phyloP scores from a whole-genome alignment of 2,888 invertebrate genomes.

The Leucophenga maculata region DNA sequence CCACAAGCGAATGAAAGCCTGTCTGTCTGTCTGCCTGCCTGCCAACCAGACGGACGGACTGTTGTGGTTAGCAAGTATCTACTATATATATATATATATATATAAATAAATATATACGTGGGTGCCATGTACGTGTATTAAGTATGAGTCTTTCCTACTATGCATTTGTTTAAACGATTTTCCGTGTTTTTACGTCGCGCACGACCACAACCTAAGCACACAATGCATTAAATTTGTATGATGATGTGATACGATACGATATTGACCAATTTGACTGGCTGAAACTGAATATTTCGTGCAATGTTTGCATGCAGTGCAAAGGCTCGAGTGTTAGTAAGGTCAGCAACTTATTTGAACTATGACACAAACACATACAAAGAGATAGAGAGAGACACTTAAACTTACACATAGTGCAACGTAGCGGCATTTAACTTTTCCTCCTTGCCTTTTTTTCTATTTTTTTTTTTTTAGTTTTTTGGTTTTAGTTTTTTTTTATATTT shows the following conservation, averaged over 20 bases:
- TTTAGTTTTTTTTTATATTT: neutral
- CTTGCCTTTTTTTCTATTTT: neutral
- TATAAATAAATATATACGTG: no score
- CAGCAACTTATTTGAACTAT: neutral
- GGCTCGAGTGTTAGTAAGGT: no score
- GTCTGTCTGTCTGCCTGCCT: no score
- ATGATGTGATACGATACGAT: no score
- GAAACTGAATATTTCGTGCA: conserved; percentile 17
- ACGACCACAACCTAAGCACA: neutral
- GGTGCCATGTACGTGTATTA: no score
- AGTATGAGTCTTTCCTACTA: neutral
- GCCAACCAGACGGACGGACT: neutral
- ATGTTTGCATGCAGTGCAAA: no score
- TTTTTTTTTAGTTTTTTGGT: neutral
- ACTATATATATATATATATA: no score
- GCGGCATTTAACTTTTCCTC: neutral
- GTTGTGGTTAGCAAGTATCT: no score
- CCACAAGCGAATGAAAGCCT: neutral
- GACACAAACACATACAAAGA: no score
- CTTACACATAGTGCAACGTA: neutral
- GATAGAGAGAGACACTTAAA: neutral
- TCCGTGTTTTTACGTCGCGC: no score
- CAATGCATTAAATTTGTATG: no score
- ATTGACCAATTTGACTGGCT: conserved; percentile 47
- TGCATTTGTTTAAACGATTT: neutral